These are phyloP conservation scores for Limnephilus rhombicus DNA, from an alignment of 2,888 invertebrate genomes.

Conservation along the genomic window DNA sequence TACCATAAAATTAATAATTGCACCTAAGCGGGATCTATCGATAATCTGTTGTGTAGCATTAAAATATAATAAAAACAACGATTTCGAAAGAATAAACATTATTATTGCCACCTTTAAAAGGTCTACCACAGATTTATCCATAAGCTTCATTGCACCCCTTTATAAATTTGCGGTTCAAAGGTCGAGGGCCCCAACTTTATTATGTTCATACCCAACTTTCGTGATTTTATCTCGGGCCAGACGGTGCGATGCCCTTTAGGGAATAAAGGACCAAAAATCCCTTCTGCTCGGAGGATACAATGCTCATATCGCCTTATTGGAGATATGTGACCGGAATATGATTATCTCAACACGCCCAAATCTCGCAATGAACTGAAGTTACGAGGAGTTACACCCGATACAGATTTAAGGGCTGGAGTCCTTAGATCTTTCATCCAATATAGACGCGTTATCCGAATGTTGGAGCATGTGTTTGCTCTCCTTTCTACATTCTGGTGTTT, in stretches of 20 bases:
- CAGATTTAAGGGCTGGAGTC: background rate
- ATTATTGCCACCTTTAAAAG: background rate
- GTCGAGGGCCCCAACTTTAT: background rate
- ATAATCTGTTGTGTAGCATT: background rate
- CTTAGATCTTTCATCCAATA: background rate
- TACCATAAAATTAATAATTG: too few relatives aligned
- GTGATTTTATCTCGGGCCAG: slow-evolving; percentile 30
- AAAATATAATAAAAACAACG: background rate
- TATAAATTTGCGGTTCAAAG: background rate
- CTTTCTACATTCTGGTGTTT: background rate
- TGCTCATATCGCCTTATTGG: slow-evolving; percentile 33
- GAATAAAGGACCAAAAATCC: slow-evolving; percentile 1
- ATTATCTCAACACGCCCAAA: slow-evolving; percentile 8
- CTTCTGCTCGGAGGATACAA: slow-evolving; percentile 23
- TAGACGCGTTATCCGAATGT: background rate
- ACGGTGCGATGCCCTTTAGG: slow-evolving; percentile 7
- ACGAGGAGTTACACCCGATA: background rate
- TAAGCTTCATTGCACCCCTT: background rate
- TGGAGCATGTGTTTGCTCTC: background rate
- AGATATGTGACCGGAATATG: slow-evolving; percentile 37
- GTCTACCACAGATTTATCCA: background rate
- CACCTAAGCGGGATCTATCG: too few relatives aligned
- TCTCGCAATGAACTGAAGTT: background rate
- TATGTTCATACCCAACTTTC: slow-evolving; percentile 27
- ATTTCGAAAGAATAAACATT: background rate